Base-by-base conservation (phyloP, 2,797 vertebrate genomes). In the Acanthurus leucopareius region DNA sequence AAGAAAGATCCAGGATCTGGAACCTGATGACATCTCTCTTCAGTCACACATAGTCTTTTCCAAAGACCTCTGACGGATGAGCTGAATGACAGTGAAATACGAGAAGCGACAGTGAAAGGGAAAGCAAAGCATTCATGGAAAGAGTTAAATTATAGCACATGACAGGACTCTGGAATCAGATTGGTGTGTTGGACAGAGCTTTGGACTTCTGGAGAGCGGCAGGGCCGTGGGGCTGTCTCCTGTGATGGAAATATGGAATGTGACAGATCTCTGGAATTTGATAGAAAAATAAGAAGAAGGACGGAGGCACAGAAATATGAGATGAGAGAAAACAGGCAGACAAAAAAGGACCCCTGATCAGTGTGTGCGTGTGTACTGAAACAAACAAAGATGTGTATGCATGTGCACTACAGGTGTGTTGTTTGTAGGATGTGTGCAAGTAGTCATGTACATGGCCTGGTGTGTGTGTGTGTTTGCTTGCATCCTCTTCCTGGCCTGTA, bases 191-290 rank as follows among this genome's bases (percentile, higher is more conserved):
- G 82, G 89, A 86, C 79, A 64, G 80, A 81, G 62, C 56, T 40
- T 48, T 51, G 80, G 83, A 88, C 85, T 85, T 80, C 72, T 87
- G 90, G 79, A 80, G 71, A 81, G 83, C 15, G 22, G 79, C 72
- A 67, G 13, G 66, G 69, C 73, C 44, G 25, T 54, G 84, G 77
- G 77, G 66, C 56, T 82, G 78, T 91, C 90, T 92, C 82, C 86
- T 72, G 80, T 86, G 86, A 90, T 84, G 82, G 83, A 90, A 89
- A 91, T 87, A 89, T 91, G 91, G 85, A 93, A 91, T 89, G 86
- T 92, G 89, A 93, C 74, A 75, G 86, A 90, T 88, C 76, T 73
- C 62, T 88, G 87, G 88, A 91, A 88, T 88, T 81, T 91, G 84
- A 91, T 77, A 83, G 75, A 89, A 67, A 77, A 75, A 60, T 75